Base-by-base conservation (phyloP, 2,888 invertebrate genomes). In the Malacosoma neustria region DNA sequence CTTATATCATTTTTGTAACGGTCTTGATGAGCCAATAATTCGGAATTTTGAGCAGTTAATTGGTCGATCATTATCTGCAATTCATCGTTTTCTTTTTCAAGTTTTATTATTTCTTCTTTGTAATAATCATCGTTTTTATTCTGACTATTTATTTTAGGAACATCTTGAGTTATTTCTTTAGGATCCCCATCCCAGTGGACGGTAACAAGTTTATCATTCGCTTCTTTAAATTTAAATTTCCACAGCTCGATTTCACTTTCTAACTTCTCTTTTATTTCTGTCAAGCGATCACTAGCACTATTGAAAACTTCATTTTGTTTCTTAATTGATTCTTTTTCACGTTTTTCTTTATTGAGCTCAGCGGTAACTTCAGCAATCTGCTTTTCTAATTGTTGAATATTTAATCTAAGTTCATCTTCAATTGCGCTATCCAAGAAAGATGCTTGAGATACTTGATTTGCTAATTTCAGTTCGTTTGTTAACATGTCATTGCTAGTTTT, bases 221-320 rank as follows among this genome's bases (percentile, higher is more conserved):
- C 76, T 57, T 93, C 92, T 49, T 91, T 88, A 50, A 91, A 91
- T 59, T 92, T 89, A 40, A 89, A 89, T 59, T 92, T 91, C 84
- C 91, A 91, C 56, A 91, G 84, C 45, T 92, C 88, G 12, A 94
- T 79, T 61, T 94, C 93, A 60, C 89, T 89, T 51, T 94, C 94
- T 67, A 94, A 90, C 44, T 91, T 90, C 61, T 95, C 94, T 71
- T 95, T 95, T 72, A 92, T 89, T 59, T 95, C 94, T 1, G 90
- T 77, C 61, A 95, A 88, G 42, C 91, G 88, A 35, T 95, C 94
- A 62, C 94, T 94, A 1, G 93, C 92, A 15, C 90, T 87, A 11
- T 89, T 89, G 34, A 96, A 75, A 3, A 92, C 88, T 56, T 95
- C 94, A 36, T 94, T 87, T 63, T 91, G 89, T 59, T 93, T 93